Evolutionary conservation across 2,888 invertebrate species (phyloP), one percentile per base, ranked within the genome.

Genomic region (Acrobasis suavella): DNA sequence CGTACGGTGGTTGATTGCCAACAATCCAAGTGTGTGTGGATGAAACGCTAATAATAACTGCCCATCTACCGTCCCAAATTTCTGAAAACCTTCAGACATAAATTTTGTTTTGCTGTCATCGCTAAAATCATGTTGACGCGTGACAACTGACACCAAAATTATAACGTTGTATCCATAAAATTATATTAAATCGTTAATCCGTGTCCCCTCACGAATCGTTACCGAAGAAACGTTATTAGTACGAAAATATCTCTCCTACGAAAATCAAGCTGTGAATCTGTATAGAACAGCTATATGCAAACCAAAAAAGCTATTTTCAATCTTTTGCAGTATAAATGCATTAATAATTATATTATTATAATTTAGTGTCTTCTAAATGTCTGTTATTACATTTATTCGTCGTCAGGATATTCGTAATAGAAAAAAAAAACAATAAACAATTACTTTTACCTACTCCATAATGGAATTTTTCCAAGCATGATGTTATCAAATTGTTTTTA

Each of bases 251-350:
- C 65, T 69, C 56, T 64, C 65, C 65, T 61, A 66, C 63, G 55
- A 62, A 63, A 59, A 17, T 55, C 64, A 73, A 65, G 74, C 75
- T 68, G 72, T 75, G 71, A 74, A 46, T 32, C 66, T 68, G 63
- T 71, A 32, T 32, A 32, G 32, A 32, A 65, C 71, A 46, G 50
- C 62, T 65, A 65, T 62, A 67, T 64, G 69, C 69, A 68, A 68
- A 62, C 63, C 65, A 65, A 67, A 62, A 63, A 67, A 60, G 50
- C 50, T 63, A 65, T 63, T 66, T 65, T 66, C 65, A 10, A 65
- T 67, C 69, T 68, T 69, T 83, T 82, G 86, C 82, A 80, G 80
- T 83, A 83, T 90, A 90, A 90, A 90, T 90, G 89, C 89, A 87
- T 83, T 81, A 82, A 75, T 85, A 72, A 73, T 78, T 75, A 74